Base-by-base conservation (phyloP, 2,113 vertebrate genomes). In the Nerophis ophidion region DNA sequence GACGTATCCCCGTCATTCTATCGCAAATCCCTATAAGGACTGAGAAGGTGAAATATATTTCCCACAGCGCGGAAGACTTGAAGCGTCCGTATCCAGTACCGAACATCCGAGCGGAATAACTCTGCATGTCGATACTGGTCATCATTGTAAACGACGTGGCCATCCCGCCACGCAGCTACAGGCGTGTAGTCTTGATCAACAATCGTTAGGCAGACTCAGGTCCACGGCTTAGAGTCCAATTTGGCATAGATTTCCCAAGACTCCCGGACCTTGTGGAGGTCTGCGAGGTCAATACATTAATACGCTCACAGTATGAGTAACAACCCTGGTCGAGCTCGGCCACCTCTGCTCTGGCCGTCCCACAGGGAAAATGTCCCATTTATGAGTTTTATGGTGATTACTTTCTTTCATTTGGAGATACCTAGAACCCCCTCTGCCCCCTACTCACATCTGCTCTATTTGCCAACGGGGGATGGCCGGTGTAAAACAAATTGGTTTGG, bases 221-320 rank as follows among this genome's bases (percentile, higher is more conserved):
- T 81, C 16, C 8, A 13, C 74, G 75, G 61, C 70, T 82, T 79
- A 74, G 75, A 76, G 72, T 79, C 65, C 86, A 83, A 81, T 85
- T 80, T 82, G 34, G 26, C 62, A 48, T 36, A 80, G 75, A 85
- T 86, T 88, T 85, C 84, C 84, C 83, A 75, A 70, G 81, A 65
- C 8, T 8, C 16, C 6, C 8, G 0, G 52, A 72, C 61, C 62
- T 64, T 56, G 8, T 57, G 65, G 58, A 79, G 40, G 61, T 35
- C 50, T 45, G 19, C 1, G 16, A 56, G 78, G 76, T 78, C 72
- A 70, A 66, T 47, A 74, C 60, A 50, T 50, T 57, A 19, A 19
- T 34, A 53, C 19, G 46, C 53, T 45, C 42, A 17, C 16, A 35
- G 55, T 48, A 49, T 70, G 64, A 80, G 64, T 72, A 75, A 72